A percentile compares a stretch with the other conserved stretches of the same genome.
Conservation (phyloP, 2,113 vertebrate genomes). For the Heliornis fulica region DNA sequence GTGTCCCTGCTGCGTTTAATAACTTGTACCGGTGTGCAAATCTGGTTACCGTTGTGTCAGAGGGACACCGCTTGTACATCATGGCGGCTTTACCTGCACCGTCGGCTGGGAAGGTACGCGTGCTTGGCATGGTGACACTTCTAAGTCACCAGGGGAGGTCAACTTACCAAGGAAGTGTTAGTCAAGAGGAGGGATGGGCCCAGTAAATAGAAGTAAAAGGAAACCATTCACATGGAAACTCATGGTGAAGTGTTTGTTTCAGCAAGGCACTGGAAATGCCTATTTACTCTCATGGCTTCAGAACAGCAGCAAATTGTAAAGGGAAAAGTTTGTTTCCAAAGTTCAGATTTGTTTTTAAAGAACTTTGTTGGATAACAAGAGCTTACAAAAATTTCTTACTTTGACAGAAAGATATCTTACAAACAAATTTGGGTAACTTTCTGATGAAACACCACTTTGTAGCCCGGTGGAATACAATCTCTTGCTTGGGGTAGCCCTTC, state of each 20-base stretch:
- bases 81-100: background rate
- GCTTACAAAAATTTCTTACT: background rate
- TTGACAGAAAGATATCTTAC: background rate
- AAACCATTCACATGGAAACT: background rate
- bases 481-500: background rate
- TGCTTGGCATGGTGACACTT: background rate
- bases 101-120: accelerated
- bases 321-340: background rate
- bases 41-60: too few relatives aligned
- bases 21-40: background rate
- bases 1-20: background rate
- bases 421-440: background rate
- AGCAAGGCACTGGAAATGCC: background rate
- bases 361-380: background rate
- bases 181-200: background rate
- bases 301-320: background rate
- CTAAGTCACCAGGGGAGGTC: background rate
- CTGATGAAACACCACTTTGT: background rate
- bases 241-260: background rate
- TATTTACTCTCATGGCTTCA: background rate
- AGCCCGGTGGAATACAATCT: background rate
- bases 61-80: background rate
- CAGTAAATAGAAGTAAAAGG: background rate
- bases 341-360: background rate
- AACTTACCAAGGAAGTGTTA: background rate